Conservation (phyloP, 2,888 invertebrate genomes). For the Andricus curvator region DNA sequence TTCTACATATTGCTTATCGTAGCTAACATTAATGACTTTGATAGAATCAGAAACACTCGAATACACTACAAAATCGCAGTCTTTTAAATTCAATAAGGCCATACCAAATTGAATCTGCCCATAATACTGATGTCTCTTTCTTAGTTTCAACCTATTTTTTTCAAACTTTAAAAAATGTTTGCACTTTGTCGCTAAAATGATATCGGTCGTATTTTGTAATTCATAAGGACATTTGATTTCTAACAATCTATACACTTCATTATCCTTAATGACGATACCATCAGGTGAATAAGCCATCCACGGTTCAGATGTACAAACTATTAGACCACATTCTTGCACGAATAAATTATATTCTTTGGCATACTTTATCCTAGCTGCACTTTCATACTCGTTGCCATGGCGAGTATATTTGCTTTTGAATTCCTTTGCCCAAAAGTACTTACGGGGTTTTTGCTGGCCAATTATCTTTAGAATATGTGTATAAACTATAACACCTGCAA, state of each 20-base stretch:
- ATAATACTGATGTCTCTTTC: conserved; percentile 43
- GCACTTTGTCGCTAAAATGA: neutral
- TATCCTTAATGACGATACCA: too few relatives aligned
- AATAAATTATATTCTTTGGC: too few relatives aligned
- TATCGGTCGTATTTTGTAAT: neutral
- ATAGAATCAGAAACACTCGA: conserved; percentile 44
- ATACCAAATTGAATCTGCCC: conserved; percentile 46
- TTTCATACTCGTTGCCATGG: too few relatives aligned
- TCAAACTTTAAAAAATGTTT: neutral
- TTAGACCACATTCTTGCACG: too few relatives aligned
- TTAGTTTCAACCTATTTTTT: conserved; percentile 4
- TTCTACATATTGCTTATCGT: conserved; percentile 45
- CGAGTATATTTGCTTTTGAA: too few relatives aligned
- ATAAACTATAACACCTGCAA: too few relatives aligned
- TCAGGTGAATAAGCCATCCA: too few relatives aligned
- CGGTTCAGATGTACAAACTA: too few relatives aligned
- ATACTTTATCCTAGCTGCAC: too few relatives aligned
- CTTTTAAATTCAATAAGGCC: conserved; percentile 47
- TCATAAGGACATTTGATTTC: neutral
- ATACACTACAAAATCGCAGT: conserved; percentile 53
- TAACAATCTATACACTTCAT: neutral
- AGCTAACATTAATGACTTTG: conserved; percentile 45
- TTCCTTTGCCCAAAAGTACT: too few relatives aligned
- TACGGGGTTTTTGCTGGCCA: too few relatives aligned
- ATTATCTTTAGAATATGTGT: too few relatives aligned